Base-by-base conservation (phyloP, 1,140 invertebrate species). In the Eurosta solidaginis region DNA sequence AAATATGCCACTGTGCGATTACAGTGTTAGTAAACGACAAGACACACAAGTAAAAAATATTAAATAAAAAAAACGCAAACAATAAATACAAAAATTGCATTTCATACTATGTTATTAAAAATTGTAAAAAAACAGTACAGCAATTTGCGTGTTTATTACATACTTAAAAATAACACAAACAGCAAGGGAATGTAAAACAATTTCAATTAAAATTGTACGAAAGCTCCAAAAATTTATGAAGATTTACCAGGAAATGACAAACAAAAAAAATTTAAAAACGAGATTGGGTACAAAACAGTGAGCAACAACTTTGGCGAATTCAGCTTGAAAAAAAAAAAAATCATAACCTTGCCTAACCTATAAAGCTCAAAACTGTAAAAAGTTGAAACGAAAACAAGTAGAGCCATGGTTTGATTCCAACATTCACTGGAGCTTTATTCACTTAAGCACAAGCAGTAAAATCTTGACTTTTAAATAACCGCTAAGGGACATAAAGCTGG, bases 151-250 rank as follows among this genome's bases (percentile, higher is more conserved):
- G 33, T 42, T 68, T 68, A 22, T 20, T 68, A n/a, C n/a, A n/a
- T n/a, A n/a, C n/a, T n/a, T n/a, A 68, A 40, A 40, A 40, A 68
- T 10, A 6, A 68, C 36, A 17, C 10, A 68, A 68, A n/a, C n/a
- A 47, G 33, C 20, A 20, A 20, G 9, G 14, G 33, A 22, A 68
- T 12, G n/a, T 12, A 68, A 68, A 22, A 36, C 33, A 10, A 22
- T 36, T 40, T 22, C 59, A 68, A 42, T 68, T 68, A 68, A 27
- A 68, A 33, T 68, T 68, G 40, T 68, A 68, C 59, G 59, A 68
- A 36, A 20, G 59, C 59, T 68, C 59, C 59, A 68, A 68, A 68
- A 68, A 68, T 68, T 68, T 68, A 40, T 40, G n/a, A 36, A 9
- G 22, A 59, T 29, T 36, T 36, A 17, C 54, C n/a, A 12, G 33